Evolutionary conservation across 2,888 invertebrate species (phyloP), one percentile per base, ranked within the genome.

Genomic region (Drosophila robusta): DNA sequence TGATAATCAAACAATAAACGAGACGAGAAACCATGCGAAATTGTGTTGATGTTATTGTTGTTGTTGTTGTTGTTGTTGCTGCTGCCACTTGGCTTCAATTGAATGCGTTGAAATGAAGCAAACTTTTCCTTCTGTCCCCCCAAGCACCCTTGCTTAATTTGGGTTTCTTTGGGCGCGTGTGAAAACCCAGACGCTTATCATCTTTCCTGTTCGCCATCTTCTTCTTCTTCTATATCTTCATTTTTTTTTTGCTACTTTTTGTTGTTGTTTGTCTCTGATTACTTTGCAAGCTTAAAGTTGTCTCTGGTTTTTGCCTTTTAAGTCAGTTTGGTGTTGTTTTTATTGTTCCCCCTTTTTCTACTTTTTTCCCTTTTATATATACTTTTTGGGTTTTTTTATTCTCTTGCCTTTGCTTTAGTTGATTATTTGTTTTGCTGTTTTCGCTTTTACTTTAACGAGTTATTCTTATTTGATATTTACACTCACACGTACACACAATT

Each of bases 1-100:
- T 83, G 84, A 80, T 87, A 80, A 87, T 87, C 84, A 80, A 75
- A 75, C 78, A 84, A 87, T 80, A 71, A 81, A 87, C 64, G 78
- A 71, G 65, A 67, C 51, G 69, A 64, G 65, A 68, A 75, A 68
- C 67, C 75, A 75, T 67, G 75, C 67, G 42, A 77, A 77, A 77
- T 72, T 67, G 41, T 60, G 39, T 41, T 62, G 60, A 44, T 50
- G 26, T 38, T 46, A 39, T 62, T 39, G 29, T 46, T 60, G 29
- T 46, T 60, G 29, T 38, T 66, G 54, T 73, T 68, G 39, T 62
- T 39, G 29, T 46, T 60, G 29, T 46, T 60, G 29, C 34, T 66
- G 54, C 74, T 68, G 62, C 56, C 61, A 62, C 58, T 74, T 65
- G 50, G 50, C 55, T 66, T 72, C 72, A 75, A 77, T 72, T 75